Base-by-base conservation (phyloP, 2,888 invertebrate species). In the Sesia bembeciformis region DNA sequence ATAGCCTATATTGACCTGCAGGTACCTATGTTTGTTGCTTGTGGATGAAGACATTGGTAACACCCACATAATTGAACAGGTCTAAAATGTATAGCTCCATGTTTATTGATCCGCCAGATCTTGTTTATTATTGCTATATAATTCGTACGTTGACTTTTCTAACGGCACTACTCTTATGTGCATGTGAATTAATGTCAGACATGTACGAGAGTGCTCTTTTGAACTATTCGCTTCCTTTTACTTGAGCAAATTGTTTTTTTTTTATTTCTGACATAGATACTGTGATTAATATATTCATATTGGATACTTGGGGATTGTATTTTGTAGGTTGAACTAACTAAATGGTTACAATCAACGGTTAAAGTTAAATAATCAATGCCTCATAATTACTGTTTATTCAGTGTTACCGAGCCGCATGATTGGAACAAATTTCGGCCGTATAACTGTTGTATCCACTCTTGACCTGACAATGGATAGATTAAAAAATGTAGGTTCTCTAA, bases 381-480 rank as follows among this genome's bases (percentile, higher is more conserved):
- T 23, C 23, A 23, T 42, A 42, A 42, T 42, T 42, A 7, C 3
- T 42, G 42, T 42, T 1, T 42, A 42, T 42, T 42, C 7, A 42
- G 3, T 5, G 5, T 5, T 42, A 23, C 23, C 23, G 23, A 23
- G 23, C 4, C 4, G 23, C 46, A 46, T 46, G 23, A 46, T 8
- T 46, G 46, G 23, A 46, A 8, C 38, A 38, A 60, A 66, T 69
- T 66, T 61, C 55, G 64, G 63, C 57, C 64, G 57, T 40, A 56
- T 68, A 69, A 72, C 75, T 67, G 75, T 76, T 64, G 53, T 49
- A 39, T 50, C 50, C 8, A 39, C 50, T 39, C 23, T 23, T 46
- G 46, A 46, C 8, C n/a, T 8, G 8, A 46, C 8, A n/a, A 46
- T 46, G 5, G 46, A 46, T 5, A n/a, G 46, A 5, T 8, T 46